Base-by-base conservation (phyloP, 1,140 invertebrate species). In the Diprion similis region DNA sequence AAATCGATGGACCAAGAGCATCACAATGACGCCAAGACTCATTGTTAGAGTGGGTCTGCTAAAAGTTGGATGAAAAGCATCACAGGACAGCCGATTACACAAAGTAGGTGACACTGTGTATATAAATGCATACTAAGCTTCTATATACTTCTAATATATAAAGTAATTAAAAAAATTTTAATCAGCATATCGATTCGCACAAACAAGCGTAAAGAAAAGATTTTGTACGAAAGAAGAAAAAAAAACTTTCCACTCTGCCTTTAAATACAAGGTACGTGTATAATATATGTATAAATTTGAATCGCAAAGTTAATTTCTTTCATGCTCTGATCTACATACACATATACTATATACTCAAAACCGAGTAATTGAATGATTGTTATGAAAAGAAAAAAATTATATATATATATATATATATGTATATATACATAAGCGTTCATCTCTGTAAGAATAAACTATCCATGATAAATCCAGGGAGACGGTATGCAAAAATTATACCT, bases 401-500 rank as follows among this genome's bases (percentile, higher is more conserved):
- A 37, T 3, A 37, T 3, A 37, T 3, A 37, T 0, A 37, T 4
- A 37, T 37, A 37, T 37, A 4, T 37, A 37, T 37, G 6, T 37
- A 37, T 37, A 37, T 37, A 37, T 37, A 37, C 24, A 37, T 37
- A 37, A 37, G 24, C 24, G 24, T 37, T 37, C 24, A 37, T 37
- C 24, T 37, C 24, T 37, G 6, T 37, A 37, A 37, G 24, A 37
- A 37, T 37, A 37, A 37, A 37, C 24, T 37, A 37, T 59, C 51
- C 11, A 17, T 15, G 51, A 59, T 59, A 51, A 73, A 68, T 18
- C 19, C 69, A 46, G 46, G 10, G 18, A 70, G 45, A 13, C 13
- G 37, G 11, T 19, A 10, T 8, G 46, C 6, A 19, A 70, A 70
- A 47, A 46, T 77, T 73, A 72, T 88, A 88, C 87, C 87, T 88